Percentiles rank a stretch among this genome's conserved stretches.
phyloP scores from a whole-genome alignment of 1,140 invertebrate genomes.

The Hormaphis cornu region DNA sequence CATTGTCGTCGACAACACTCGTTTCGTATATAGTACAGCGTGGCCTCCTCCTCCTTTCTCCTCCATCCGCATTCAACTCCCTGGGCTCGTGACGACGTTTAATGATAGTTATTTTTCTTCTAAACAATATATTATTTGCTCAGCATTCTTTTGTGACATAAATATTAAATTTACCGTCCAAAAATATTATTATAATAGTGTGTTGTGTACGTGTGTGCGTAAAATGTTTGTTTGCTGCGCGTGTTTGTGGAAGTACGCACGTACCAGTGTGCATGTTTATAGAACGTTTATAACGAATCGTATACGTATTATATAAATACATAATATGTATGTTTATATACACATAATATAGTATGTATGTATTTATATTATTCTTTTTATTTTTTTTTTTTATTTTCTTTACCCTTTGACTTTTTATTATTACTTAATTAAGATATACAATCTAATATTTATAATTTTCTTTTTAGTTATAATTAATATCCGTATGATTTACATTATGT shows the following conservation, averaged over 20 bases:
- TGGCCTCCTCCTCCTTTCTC: background rate
- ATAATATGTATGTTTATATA: background rate
- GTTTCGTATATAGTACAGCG: too few relatives aligned
- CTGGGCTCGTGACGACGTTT: background rate
- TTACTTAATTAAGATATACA: constrained; percentile 28
- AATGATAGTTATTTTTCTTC: background rate
- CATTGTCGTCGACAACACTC: too few relatives aligned
- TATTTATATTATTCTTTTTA: too few relatives aligned
- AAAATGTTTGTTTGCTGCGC: background rate
- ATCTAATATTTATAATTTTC: constrained; percentile 23
- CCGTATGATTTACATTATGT: background rate
- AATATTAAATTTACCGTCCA: constrained; percentile 18
- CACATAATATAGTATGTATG: background rate
- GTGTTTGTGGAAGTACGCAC: background rate
- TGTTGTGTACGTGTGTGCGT: background rate
- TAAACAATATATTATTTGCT: constrained; percentile 4
- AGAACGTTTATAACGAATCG: background rate
- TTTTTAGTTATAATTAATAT: background rate
- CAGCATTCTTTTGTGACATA: constrained; percentile 28
- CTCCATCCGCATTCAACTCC: background rate
- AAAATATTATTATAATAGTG: constrained; percentile 12
- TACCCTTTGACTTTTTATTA: constrained; percentile 20
- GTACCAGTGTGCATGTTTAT: background rate
- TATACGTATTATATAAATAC: background rate
- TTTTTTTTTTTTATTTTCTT: too few relatives aligned